These are phyloP conservation scores for Perodicticus potto DNA, from an alignment of 2,797 vertebrate genomes.

Conservation along the genomic window DNA sequence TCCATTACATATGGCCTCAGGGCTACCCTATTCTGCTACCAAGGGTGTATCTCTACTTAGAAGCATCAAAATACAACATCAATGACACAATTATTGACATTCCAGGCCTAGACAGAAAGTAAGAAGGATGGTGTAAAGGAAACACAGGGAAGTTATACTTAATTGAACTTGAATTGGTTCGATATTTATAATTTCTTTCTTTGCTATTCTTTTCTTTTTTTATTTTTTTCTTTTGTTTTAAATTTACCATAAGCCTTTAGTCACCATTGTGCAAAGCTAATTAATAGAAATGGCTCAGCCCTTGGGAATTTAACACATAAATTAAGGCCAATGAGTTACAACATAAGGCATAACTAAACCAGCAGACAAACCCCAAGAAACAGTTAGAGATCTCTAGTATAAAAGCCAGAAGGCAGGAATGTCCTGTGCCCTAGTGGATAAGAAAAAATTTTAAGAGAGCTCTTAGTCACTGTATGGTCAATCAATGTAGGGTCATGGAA, in stretches of 20 bases:
- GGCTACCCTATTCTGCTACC: neutral
- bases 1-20: neutral
- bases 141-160: neutral
- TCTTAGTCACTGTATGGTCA: neutral
- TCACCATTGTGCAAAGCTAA: neutral
- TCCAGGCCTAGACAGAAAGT: neutral
- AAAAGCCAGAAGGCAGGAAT: neutral
- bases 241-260: neutral
- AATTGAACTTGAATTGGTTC: neutral
- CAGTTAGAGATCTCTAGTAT: neutral
- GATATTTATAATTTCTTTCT: neutral
- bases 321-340: neutral
- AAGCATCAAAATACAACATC: neutral
- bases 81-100: conserved; percentile 12
- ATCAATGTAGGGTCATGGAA: neutral
- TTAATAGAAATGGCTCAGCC: neutral
- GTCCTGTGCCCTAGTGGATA: neutral
- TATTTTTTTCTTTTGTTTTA: neutral
- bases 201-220: neutral
- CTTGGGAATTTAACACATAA: neutral
- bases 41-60: neutral
- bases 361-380: neutral
- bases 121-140: neutral
- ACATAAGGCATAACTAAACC: neutral
- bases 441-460: neutral